Evolutionary conservation across 2,888 invertebrate genomes (phyloP).

Genomic region (Ctena decussata): DNA sequence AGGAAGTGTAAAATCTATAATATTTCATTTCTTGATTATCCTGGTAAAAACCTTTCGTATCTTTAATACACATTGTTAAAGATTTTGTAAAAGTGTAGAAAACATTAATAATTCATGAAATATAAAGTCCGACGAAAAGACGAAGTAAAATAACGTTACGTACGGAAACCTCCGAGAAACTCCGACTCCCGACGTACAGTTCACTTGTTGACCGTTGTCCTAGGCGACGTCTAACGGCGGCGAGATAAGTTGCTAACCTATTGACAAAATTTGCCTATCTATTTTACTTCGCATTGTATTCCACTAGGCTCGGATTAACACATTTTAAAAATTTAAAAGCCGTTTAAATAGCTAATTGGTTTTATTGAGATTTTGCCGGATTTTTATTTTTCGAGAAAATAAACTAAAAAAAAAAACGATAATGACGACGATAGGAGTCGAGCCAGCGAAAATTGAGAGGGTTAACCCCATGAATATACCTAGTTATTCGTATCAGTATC

Average conservation of each 20-base stretch:
- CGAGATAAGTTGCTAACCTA: constrained; percentile 3
- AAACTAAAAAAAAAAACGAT: constrained; percentile 5
- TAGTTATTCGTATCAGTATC: constrained; percentile 84
- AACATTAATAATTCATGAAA: too few relatives aligned
- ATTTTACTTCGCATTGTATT: constrained; percentile 12
- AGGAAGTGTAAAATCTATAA: too few relatives aligned
- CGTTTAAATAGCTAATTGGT: neutral
- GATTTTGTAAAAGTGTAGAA: too few relatives aligned
- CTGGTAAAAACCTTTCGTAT: too few relatives aligned
- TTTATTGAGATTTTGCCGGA: neutral
- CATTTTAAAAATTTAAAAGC: constrained; percentile 3
- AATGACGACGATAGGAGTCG: constrained; percentile 84
- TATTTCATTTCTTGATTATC: too few relatives aligned
- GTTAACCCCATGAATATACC: constrained; percentile 81
- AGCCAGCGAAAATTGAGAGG: constrained; percentile 70
- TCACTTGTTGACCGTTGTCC: constrained; percentile 73
- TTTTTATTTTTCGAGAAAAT: neutral
- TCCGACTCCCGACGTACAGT: neutral
- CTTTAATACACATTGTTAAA: too few relatives aligned
- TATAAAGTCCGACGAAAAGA: too few relatives aligned
- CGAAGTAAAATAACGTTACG: too few relatives aligned
- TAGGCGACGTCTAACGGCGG: constrained; percentile 55
- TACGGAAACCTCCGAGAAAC: neutral
- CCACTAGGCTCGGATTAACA: neutral
- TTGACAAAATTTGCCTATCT: constrained; percentile 13